Evolutionary conservation across 2,888 invertebrate species (phyloP), one percentile per base, ranked within the genome.

Genomic region (Epiblema foenella): DNA sequence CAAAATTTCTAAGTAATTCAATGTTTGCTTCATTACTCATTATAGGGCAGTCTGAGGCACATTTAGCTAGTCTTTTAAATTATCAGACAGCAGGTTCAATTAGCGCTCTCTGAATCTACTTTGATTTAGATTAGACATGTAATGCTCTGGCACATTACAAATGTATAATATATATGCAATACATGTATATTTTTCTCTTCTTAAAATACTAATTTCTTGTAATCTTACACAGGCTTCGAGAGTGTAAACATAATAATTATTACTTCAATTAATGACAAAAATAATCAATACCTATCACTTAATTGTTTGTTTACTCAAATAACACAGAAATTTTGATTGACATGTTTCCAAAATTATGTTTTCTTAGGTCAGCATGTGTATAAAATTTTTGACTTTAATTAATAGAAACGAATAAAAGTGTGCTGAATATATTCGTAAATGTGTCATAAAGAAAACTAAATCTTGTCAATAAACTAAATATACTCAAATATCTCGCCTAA

Each of bases 181-280:
- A 58, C 20, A 39, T 64, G 33, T 58, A 64, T 60, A 57, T 37
- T 46, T 69, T 39, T 18, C 51, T 69, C 57, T 64, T 17, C 65
- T 70, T 65, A 65, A 29, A n/a, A 69, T 33, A 59, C 59, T 54
- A 70, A 65, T 70, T 65, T 42, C 42, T 54, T 66, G 60, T 42
- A 65, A 66, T 69, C 63, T 69, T 54, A 65, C 12, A 59, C 52
- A 54, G 52, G 59, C 58, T 58, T 60, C 20, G 8, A 52, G 58
- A 51, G 37, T 63, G 58, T 39, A 56, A 58, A 51, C 37, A 33
- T 52, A 54, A 54, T 69, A 3, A 52, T 39, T 59, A 52, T 39
- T 54, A 65, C 33, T 49, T 37, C 29, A 20, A 52, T 57, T 59
- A 17, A 49, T 54, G 12, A 66, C 59, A 46, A 54, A 70, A 66